A percentile compares a stretch with the other conserved stretches of the same genome.
phyloP scores from a whole-genome alignment of 2,113 vertebrate species.

The Etheostoma spectabile region DNA sequence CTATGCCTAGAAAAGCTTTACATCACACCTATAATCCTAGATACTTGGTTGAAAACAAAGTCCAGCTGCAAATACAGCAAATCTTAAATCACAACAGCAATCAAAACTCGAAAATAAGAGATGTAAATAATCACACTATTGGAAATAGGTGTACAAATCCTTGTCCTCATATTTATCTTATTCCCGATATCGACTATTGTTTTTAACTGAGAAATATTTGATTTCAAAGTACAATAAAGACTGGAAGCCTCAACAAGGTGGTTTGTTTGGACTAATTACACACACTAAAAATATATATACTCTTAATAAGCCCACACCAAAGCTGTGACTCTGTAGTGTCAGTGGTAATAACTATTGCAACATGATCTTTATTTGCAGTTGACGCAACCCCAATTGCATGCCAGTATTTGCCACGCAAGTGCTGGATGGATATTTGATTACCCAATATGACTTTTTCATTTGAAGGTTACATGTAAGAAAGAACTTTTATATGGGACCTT shows the following conservation, averaged over 20 bases:
- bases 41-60: constrained; percentile 39
- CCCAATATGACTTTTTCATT: neutral
- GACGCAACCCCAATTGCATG: constrained; percentile 4
- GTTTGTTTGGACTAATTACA: constrained; percentile 60
- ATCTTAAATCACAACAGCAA: constrained; percentile 33
- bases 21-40: constrained; percentile 49
- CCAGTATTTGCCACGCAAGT: neutral
- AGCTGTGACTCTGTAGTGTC: neutral
- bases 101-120: constrained; percentile 49
- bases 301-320: neutral
- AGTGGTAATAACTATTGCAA: neutral
- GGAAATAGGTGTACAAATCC: constrained; percentile 79
- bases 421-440: neutral
- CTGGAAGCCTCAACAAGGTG: constrained; percentile 71
- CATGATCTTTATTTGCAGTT: neutral
- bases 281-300: neutral
- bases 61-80: constrained; percentile 31
- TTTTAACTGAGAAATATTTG: constrained; percentile 79
- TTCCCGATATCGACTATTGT: constrained; percentile 78
- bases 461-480: neutral
- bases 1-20: constrained; percentile 69
- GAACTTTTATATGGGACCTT: neutral
- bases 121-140: constrained; percentile 82
- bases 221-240: constrained; percentile 82
- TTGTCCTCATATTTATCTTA: constrained; percentile 82